These are phyloP conservation scores for Myotis brandtii DNA, from an alignment of 2,113 vertebrate species.

Conservation along the genomic window DNA sequence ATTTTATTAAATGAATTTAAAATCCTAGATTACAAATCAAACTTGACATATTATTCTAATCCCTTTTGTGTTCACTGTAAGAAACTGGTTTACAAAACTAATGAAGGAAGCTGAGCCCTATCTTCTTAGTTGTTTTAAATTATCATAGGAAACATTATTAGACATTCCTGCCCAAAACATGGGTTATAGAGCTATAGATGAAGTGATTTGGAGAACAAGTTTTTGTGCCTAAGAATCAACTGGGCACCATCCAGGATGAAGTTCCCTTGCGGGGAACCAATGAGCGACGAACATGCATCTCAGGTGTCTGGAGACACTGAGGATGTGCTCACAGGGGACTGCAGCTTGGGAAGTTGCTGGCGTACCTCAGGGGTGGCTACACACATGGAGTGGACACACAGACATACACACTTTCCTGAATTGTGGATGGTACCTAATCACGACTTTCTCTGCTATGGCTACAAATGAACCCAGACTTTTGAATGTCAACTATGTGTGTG, in stretches of 20 bases:
- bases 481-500: neutral
- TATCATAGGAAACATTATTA: neutral
- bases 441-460: neutral
- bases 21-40: neutral
- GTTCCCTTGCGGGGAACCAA: neutral
- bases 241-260: neutral
- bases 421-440: neutral
- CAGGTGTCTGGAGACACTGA: neutral
- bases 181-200: neutral
- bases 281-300: neutral
- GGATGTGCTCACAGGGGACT: neutral
- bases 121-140: constrained; percentile 34
- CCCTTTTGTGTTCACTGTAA: neutral
- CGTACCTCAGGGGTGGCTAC: neutral
- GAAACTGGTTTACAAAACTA: constrained; percentile 31
- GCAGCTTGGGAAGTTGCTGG: neutral
- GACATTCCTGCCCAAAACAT: neutral
- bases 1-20: constrained; percentile 13
- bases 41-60: constrained; percentile 29
- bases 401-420: neutral
- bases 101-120: neutral
- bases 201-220: neutral
- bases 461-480: constrained; percentile 17
- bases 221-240: neutral
- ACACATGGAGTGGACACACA: neutral